Evolutionary conservation across 2,888 invertebrate genomes (phyloP).

Genomic region (Amphipoea lucens): DNA sequence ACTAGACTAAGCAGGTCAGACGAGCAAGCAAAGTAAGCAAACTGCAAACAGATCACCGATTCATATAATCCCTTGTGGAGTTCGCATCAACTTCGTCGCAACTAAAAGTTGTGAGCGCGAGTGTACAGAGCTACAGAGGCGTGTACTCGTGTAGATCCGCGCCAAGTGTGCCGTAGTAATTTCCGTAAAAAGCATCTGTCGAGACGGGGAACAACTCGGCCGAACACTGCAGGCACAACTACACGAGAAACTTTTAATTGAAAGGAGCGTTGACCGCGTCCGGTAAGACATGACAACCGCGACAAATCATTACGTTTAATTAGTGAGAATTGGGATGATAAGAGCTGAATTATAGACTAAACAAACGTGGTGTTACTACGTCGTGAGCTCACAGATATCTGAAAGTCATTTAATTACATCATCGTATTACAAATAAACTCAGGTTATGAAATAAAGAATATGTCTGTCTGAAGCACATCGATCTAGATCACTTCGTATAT

Average conservation of each 20-base stretch:
- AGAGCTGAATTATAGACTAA: conserved; percentile 16
- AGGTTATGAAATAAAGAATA: conserved; percentile 1
- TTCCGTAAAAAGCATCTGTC: conserved; percentile 72
- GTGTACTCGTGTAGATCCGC: conserved; percentile 20
- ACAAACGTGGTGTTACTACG: conserved; percentile 17
- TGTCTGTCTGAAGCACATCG: neutral
- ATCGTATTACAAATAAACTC: conserved; percentile 3
- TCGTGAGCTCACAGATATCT: neutral
- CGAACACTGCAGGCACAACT: conserved; percentile 73
- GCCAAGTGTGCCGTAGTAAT: conserved; percentile 69
- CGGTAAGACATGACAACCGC: conserved; percentile 57
- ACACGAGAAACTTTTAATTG: conserved; percentile 84
- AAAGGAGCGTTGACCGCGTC: conserved; percentile 82
- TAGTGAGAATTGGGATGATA: conserved; percentile 21
- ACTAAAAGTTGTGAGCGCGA: conserved; percentile 54
- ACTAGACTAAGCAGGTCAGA: conserved; percentile 37
- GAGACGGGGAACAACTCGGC: conserved; percentile 61
- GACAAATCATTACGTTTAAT: conserved; percentile 16
- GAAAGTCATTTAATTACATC: conserved; percentile 7
- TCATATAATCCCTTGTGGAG: conserved; percentile 41
- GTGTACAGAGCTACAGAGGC: conserved; percentile 44
- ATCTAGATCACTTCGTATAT: conserved; percentile 13
- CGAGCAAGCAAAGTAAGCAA: conserved; percentile 23
- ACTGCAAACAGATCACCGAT: conserved; percentile 47
- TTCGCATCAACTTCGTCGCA: conserved; percentile 51